Conservation (phyloP, 2,888 invertebrate genomes). For the Limnephilus lunatus region DNA sequence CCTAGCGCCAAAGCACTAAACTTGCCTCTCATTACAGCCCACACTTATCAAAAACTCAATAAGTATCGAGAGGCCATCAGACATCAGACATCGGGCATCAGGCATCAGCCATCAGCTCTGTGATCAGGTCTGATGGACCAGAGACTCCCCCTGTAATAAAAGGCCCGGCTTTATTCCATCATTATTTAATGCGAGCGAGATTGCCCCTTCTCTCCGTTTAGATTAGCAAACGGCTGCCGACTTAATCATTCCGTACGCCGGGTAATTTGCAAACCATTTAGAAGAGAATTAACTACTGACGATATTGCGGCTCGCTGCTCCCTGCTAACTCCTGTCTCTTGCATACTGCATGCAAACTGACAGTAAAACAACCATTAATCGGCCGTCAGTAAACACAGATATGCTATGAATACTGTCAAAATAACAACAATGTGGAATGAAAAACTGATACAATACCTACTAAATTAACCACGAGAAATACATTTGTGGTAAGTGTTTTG, state of each 20-base stretch:
- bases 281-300: conserved; percentile 28
- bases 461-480: too few species aligned
- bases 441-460: too few species aligned
- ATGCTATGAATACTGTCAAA: too few species aligned
- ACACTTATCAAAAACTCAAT: background rate
- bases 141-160: conserved; percentile 40
- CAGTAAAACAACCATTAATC: too few species aligned
- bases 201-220: conserved; percentile 40
- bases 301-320: background rate
- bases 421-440: too few species aligned
- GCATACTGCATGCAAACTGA: too few species aligned
- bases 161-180: conserved; percentile 58
- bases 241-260: conserved; percentile 32
- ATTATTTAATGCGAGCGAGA: conserved; percentile 61
- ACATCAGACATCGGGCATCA: background rate
- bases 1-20: background rate
- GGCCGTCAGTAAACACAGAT: too few species aligned
- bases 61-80: conserved; percentile 22
- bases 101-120: background rate
- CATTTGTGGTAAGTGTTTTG: too few species aligned
- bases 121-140: conserved; percentile 23
- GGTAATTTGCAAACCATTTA: conserved; percentile 36
- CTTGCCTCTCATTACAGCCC: conserved; percentile 15
- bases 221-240: conserved; percentile 36
- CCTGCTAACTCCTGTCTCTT: background rate